A percentile compares a stretch with the other conserved stretches of the same genome.
These are phyloP conservation scores for Brachionus manjavacas DNA, from an alignment of 1,140 invertebrate genomes.

Conservation along the genomic window DNA sequence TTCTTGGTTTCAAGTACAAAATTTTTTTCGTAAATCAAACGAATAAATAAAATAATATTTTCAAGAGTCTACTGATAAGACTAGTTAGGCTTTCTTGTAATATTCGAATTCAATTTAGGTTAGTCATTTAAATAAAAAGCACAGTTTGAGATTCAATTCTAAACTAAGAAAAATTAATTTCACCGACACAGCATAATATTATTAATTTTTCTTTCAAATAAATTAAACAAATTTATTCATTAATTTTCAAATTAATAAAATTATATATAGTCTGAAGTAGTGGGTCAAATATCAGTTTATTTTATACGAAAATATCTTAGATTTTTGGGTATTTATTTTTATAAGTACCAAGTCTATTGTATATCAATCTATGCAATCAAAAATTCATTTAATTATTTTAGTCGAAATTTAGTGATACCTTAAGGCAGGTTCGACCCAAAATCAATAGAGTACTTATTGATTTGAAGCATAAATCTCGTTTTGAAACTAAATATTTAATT, in stretches of 20 bases:
- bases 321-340: background rate
- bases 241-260: conserved; percentile 1
- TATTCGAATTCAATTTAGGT: background rate
- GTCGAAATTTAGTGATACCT: background rate
- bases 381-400: background rate
- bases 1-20: background rate
- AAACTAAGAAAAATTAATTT: background rate
- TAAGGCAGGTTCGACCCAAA: background rate
- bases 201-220: background rate
- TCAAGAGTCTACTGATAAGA: background rate
- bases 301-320: background rate
- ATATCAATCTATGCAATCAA: background rate
- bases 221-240: background rate
- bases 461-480: background rate
- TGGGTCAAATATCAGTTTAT: conserved; percentile 7
- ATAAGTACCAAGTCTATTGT: background rate
- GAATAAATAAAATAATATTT: background rate
- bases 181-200: conserved; percentile 6
- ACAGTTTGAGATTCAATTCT: background rate
- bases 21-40: background rate
- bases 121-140: background rate
- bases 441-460: background rate
- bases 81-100: background rate
- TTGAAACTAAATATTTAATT: background rate
- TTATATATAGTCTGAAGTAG: conserved; percentile 1